Base-by-base conservation (phyloP, 1,140 invertebrate species). In the Dendrolimus punctatus region DNA sequence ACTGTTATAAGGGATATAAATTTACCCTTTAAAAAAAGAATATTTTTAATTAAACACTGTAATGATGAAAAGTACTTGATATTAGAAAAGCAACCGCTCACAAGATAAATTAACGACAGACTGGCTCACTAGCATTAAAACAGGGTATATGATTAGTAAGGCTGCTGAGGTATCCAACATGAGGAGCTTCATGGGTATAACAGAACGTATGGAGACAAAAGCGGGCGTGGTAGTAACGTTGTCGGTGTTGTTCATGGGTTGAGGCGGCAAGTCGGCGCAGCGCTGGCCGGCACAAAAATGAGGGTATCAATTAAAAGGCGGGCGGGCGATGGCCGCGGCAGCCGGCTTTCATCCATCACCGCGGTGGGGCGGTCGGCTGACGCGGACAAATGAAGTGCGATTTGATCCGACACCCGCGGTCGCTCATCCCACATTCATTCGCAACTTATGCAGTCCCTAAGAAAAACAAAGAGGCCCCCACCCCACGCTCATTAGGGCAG, bases 331-430 rank as follows among this genome's bases (percentile, higher is more conserved):
- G 62, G 62, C 60, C 61, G 55, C 53, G 64, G 64, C 55, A 60
- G 58, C 49, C 55, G 49, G 58, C 58, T 64, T 63, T 62, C 71
- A 77, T 77, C 70, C 60, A 74, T 77, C 69, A 77, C 58, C 23
- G 23, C 23, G 62, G 55, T 57, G 61, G 57, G 58, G 58, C 53
- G 52, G 51, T 7, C 49, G 60, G 8, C 58, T 81, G 81, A 83
- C 80, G 68, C 67, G 70, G 78, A 85, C 78, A 85, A 85, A 85
- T 85, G 76, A 78, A 85, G 73, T 83, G 78, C 76, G 73, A 85
- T 85, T 77, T 83, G 76, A 80, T 83, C 72, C 71, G 58, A 63
- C 70, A 60, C 63, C 56, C 66, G 62, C 52, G 52, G 38, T 53
- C 58, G 51, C 69, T 73, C 66, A 78, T 76, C 74, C 73, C 68